Percentiles rank a stretch among this genome's conserved stretches.
phyloP scores from a whole-genome alignment of 2,113 vertebrate species.

The Notothenia coriiceps region DNA sequence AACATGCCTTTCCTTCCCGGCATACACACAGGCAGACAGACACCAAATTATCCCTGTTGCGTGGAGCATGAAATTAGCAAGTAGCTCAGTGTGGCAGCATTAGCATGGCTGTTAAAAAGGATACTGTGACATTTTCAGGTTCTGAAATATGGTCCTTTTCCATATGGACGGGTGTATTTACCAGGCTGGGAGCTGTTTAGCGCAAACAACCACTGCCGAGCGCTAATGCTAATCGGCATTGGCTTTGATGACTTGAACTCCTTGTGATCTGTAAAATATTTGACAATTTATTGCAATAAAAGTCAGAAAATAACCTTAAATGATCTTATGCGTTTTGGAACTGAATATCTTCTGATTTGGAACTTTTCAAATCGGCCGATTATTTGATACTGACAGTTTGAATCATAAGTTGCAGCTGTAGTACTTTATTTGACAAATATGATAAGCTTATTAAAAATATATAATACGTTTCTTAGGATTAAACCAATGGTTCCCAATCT shows the following conservation, averaged over 20 bases:
- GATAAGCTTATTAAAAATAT: neutral
- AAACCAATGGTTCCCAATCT: neutral
- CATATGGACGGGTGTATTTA: slow-evolving; percentile 26
- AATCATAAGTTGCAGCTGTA: neutral
- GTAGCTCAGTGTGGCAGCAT: slow-evolving; percentile 79
- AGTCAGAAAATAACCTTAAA: too few relatives aligned
- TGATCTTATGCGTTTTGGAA: neutral
- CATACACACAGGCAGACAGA: slow-evolving; percentile 13
- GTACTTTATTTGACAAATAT: neutral
- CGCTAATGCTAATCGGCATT: too few relatives aligned
- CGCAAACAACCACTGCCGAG: too few relatives aligned
- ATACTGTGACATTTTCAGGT: slow-evolving; percentile 67
- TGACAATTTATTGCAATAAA: too few relatives aligned
- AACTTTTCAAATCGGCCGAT: neutral
- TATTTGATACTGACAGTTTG: neutral
- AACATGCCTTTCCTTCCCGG: neutral
- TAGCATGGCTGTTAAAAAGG: slow-evolving; percentile 75
- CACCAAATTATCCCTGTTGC: slow-evolving; percentile 77
- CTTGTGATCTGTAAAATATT: too few relatives aligned
- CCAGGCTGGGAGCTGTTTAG: slow-evolving; percentile 36
- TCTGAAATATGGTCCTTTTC: slow-evolving; percentile 59
- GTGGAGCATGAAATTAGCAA: slow-evolving; percentile 82
- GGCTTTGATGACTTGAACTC: too few relatives aligned
- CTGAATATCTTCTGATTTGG: neutral
- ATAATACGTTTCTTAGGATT: neutral